A percentile compares a stretch with the other conserved stretches of the same genome.
These are phyloP conservation scores for Heterodera filipjevi DNA, from an alignment of 2,888 invertebrate genomes.

Conservation along the genomic window DNA sequence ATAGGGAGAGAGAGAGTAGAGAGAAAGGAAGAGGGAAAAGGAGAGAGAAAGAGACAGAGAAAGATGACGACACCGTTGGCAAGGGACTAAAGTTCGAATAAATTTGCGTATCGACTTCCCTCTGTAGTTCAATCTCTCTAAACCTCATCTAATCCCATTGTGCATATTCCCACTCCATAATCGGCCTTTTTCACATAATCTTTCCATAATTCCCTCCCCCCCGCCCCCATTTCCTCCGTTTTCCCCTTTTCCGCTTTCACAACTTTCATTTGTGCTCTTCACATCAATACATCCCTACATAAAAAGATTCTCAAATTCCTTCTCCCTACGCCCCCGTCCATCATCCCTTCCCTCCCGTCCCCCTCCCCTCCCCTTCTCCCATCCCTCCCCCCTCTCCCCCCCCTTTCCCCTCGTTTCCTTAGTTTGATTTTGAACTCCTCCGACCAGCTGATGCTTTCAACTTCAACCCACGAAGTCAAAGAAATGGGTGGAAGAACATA, in stretches of 20 bases:
- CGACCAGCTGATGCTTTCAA: slow-evolving; percentile 3
- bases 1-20: too few species aligned
- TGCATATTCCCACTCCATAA: background rate
- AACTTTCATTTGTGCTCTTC: background rate
- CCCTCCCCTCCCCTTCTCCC: too few species aligned
- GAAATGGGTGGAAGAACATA: background rate
- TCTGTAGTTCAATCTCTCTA: background rate
- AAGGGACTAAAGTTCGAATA: too few species aligned
- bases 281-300: background rate
- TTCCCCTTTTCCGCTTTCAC: background rate
- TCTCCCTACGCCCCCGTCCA: too few species aligned
- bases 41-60: too few species aligned
- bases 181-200: background rate
- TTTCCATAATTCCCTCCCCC: background rate
- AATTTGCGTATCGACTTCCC: too few species aligned
- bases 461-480: too few species aligned
- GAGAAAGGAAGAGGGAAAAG: too few species aligned
- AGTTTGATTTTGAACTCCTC: background rate
- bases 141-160: background rate
- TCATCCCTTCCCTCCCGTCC: too few species aligned
- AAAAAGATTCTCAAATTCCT: background rate
- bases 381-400: too few species aligned
- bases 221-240: background rate
- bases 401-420: background rate
- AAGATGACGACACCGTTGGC: too few species aligned